Base-by-base conservation (phyloP, 2,113 vertebrate species). In the Megaptera novaeangliae region DNA sequence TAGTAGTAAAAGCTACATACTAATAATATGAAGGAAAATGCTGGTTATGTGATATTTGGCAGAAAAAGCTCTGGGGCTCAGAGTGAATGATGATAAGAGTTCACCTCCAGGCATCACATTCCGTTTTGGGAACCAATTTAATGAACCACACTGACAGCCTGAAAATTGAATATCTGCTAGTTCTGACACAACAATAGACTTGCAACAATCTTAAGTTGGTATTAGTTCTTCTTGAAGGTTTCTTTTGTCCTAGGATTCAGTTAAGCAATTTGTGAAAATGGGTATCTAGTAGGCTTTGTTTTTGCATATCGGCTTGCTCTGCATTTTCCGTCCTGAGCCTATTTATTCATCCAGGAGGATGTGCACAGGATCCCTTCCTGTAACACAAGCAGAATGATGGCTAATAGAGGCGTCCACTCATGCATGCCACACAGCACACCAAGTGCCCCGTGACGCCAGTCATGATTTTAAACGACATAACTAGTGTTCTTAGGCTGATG, bases 401-500 rank as follows among this genome's bases (percentile, higher is more conserved):
- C 68, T 55, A 17, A 13, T 0, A 0, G 55, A 49, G 18, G n/a
- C 34, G 34, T 18, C 63, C 12, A 6, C 21, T 25, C 74, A 36
- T 72, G 75, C 46, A 13, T 12, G 63, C 12, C 85, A 44, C 72
- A 5, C 59, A 13, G 74, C 25, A 64, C 49, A 11, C 94, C 23
- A 41, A 10, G 77, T 69, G 93, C 80, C 93, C 71, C 44, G 44
- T 27, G 95, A 96, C 61, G 90, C 85, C 88, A 52, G 91, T 69
- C 96, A 94, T 97, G 96, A 98, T 97, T 97, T 90, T 85, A 84
- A 87, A 61, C 95, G 95, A 94, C 95, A 96, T 44, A 81, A 83
- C 94, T 95, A n/a, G 75, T 61, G 91, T 94, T 94, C 94, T 44
- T 63, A n/a, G 55, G 81, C n/a, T 98, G 97, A 93, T 96, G 97